Evolutionary conservation across 2,888 invertebrate genomes (phyloP).

Genomic region (Athalia circularis): DNA sequence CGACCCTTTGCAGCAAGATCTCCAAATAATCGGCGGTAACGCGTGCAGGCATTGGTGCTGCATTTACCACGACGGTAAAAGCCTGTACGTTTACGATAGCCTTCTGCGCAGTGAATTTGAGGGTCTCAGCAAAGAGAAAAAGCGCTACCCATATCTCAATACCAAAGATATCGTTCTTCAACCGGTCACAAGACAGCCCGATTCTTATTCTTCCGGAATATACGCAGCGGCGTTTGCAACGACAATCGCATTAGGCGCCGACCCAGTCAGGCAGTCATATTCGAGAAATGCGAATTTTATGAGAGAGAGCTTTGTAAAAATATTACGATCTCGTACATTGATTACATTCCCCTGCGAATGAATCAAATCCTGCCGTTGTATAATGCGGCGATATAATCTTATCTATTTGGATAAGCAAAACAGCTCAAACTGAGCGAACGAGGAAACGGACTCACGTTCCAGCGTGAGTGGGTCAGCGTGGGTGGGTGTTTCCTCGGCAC

Average conservation of each 20-base stretch:
- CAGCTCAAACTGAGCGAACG: too few species aligned
- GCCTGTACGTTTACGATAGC: background rate
- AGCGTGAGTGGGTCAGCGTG: too few species aligned
- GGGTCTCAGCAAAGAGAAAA: background rate
- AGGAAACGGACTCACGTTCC: too few species aligned
- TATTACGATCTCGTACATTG: too few species aligned
- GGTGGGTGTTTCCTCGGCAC: too few species aligned
- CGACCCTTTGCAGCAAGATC: background rate
- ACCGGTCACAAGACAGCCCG: background rate
- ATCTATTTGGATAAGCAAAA: too few species aligned
- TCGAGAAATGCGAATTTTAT: background rate
- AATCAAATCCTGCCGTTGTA: too few species aligned
- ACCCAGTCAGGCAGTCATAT: background rate
- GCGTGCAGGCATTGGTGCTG: background rate
- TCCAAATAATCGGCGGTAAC: constrained; percentile 8
- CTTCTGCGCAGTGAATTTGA: background rate
- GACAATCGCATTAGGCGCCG: background rate
- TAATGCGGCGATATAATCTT: too few species aligned
- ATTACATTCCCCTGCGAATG: too few species aligned
- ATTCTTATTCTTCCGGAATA: background rate
- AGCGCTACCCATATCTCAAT: background rate
- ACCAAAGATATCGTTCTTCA: background rate
- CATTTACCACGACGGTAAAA: background rate
- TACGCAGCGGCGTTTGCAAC: constrained; percentile 5
- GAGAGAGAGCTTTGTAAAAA: background rate